A percentile compares a stretch with the other conserved stretches of the same genome.
Conservation (phyloP, 2,113 vertebrate genomes). For the Salminus brasiliensis region DNA sequence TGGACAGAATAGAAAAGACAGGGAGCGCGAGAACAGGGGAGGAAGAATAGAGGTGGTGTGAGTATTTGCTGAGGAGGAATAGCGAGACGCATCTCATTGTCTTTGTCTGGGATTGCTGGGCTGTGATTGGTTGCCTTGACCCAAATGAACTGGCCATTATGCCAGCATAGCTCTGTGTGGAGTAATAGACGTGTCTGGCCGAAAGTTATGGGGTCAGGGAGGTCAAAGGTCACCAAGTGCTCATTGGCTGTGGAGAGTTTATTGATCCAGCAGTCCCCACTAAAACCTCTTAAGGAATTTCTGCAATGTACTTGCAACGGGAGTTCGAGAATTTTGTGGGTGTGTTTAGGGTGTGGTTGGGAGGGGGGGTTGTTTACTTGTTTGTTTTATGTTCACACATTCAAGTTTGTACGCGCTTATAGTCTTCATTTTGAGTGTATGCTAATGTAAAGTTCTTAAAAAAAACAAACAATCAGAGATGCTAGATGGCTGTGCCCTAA, state of each 20-base stretch:
- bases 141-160: constrained; percentile 54
- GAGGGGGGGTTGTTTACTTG: constrained; percentile 38
- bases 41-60: neutral
- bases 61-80: neutral
- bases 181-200: constrained; percentile 72
- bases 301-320: constrained; percentile 9
- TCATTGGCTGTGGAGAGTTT: constrained; percentile 66
- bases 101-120: constrained; percentile 58
- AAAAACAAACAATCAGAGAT: neutral
- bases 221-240: constrained; percentile 63
- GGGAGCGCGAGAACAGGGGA: neutral
- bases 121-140: constrained; percentile 57
- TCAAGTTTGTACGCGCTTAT: neutral
- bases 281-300: constrained; percentile 61
- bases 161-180: constrained; percentile 51
- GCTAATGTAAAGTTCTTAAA: neutral
- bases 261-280: constrained; percentile 65
- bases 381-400: neutral
- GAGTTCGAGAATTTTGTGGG: neutral
- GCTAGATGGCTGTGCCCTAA: constrained; percentile 40
- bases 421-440: neutral
- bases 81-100: constrained; percentile 14
- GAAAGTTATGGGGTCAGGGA: constrained; percentile 50
- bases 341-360: neutral
- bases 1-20: neutral